These are phyloP conservation scores for Schlechtendalia chinensis DNA, from an alignment of 1,140 invertebrate genomes.

Conservation along the genomic window DNA sequence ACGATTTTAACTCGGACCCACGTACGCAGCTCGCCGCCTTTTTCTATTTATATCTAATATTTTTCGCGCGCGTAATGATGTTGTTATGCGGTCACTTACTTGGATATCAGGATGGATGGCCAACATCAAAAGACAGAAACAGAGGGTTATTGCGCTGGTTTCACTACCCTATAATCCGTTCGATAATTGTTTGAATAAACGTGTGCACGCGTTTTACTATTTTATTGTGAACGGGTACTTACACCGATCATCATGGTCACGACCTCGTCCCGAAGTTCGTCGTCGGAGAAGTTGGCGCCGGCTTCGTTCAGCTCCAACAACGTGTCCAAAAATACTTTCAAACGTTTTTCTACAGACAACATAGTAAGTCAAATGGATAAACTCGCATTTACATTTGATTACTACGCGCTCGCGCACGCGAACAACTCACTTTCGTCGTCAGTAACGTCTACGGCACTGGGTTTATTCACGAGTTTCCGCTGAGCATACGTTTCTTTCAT, in stretches of 20 bases:
- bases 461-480: not conserved
- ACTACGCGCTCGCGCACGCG: not conserved
- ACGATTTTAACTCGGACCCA: too few species aligned
- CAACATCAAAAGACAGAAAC: conserved; percentile 58
- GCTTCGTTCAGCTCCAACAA: conserved; percentile 60
- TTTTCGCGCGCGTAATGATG: too few species aligned
- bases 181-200: not conserved
- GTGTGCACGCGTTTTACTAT: not conserved
- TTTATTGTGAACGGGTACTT: conserved; percentile 51
- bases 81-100: conserved; percentile 52
- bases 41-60: too few species aligned
- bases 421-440: not conserved
- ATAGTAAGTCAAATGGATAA: not conserved
- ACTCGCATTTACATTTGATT: not conserved
- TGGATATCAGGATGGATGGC: conserved; percentile 64
- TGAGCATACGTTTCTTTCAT: not conserved
- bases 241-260: conserved; percentile 67
- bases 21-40: too few species aligned
- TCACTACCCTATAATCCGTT: conserved; percentile 68
- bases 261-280: conserved; percentile 63
- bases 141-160: conserved; percentile 60
- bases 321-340: conserved; percentile 62
- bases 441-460: not conserved
- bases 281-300: conserved; percentile 58
- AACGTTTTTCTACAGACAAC: conserved; percentile 50